phyloP scores from a whole-genome alignment of 2,888 invertebrate species.

The Galeruca laticollis region DNA sequence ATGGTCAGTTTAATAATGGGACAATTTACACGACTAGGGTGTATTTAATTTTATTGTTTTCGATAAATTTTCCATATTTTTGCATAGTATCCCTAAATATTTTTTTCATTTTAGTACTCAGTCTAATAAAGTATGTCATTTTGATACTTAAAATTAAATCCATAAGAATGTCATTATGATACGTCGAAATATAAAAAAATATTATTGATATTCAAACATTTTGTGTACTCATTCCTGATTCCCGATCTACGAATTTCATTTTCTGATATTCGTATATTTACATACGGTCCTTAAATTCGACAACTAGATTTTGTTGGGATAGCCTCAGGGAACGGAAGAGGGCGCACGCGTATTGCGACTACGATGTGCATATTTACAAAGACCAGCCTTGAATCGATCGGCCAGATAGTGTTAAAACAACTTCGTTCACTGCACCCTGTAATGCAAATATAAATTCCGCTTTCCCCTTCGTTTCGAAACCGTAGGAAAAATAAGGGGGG shows the following conservation, averaged over 20 bases:
- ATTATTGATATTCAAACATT: background rate
- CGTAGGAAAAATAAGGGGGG: background rate
- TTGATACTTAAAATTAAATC: too few relatives aligned
- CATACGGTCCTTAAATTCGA: background rate
- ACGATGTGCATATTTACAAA: constrained; percentile 12
- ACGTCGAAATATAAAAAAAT: too few relatives aligned
- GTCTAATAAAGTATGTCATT: too few relatives aligned
- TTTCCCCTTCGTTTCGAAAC: constrained; percentile 24
- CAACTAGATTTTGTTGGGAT: background rate
- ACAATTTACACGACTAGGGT: too few relatives aligned
- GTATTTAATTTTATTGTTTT: too few relatives aligned
- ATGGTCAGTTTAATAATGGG: too few relatives aligned
- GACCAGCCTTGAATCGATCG: constrained; percentile 28
- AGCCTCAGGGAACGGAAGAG: background rate
- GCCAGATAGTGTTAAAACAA: background rate
- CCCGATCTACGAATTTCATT: too few relatives aligned
- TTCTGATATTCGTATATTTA: background rate
- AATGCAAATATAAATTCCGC: constrained; percentile 30
- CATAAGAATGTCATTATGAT: too few relatives aligned
- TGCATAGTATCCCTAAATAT: too few relatives aligned
- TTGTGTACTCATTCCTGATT: too few relatives aligned
- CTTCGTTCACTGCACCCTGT: constrained; percentile 31
- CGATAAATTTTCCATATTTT: too few relatives aligned
- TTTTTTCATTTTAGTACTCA: too few relatives aligned
- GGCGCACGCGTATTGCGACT: background rate